Base-by-base conservation (phyloP, 2,888 invertebrate genomes). In the Leptopterna dolabrata region DNA sequence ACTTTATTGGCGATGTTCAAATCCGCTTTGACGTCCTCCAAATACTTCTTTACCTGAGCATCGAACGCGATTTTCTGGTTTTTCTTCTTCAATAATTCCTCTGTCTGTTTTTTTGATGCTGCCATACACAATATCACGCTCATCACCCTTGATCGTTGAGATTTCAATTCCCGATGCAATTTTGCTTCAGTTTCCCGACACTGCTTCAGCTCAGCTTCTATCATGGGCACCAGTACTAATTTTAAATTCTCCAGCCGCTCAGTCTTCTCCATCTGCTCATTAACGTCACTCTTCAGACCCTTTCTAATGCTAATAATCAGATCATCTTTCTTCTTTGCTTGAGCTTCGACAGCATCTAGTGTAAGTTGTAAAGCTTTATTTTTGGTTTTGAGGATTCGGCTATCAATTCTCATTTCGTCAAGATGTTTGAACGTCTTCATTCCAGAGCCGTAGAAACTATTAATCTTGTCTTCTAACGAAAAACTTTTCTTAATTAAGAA, bases 351-450 rank as follows among this genome's bases (percentile, higher is more conserved):
- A 9, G 76, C 86, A 14, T 86, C 86, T 1, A 86, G 30, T 0
- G 51, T 55, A 11, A 80, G n/a, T 43, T 78, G 86, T 29, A 86
- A 41, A 24, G 86, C 86, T 47, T 86, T 86, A 41, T 41, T 70
- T 78, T 86, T 86, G 24, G 86, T 86, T 70, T 78, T 86, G 9
- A 86, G 78, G 2, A 78, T 78, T 24, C 78, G 76, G 29, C 78
- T 86, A 47, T 76, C 78, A 9, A 63, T 51, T 55, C 78, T 29
- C 78, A 86, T 55, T 78, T 86, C 78, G 45, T 86, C 86, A 16
- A 76, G 55, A 27, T 86, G 24, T n/a, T 78, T 45, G 41, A 76
- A 86, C 24, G 78, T 55, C 43, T 55, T 86, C 78, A 86, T 78
- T 3, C 86, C 76, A 11, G 76, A 78, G 19, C 24, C 14, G 43